Base-by-base conservation (phyloP, 2,888 invertebrate genomes). In the Cryptus armator region DNA sequence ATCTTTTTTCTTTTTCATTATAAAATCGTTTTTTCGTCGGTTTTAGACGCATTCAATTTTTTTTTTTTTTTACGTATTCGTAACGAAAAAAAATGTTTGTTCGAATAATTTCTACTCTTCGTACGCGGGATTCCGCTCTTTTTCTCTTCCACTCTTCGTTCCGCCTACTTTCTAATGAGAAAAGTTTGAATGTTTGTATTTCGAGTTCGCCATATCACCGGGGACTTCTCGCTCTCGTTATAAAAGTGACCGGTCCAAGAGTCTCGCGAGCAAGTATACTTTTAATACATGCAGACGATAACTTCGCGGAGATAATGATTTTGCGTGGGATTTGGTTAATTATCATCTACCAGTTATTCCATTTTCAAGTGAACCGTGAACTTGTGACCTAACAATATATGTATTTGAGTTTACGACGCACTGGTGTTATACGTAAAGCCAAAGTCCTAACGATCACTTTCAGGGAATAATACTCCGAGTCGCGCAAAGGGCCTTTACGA, bases 171-270 rank as follows among this genome's bases (percentile, higher is more conserved):
- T 59, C 59, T 59, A 59, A 59, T 59, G 59, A 59, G 59, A 59
- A 59, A 59, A 59, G 59, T 59, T 59, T 59, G 32, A 59, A 59
- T 32, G 59, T 59, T 59, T 29, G 59, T 32, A 32, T 59, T 14
- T 14, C 29, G 59, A 59, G 32, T 29, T 29, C 59, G 59, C 29
- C 29, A 9, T 37, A 32, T 59, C 59, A 29, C 14, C 29, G 29
- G 24, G 59, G 59, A 29, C 14, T 59, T n/a, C 59, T 32, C 59
- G 5, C 29, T 32, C 59, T 12, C 14, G 24, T 59, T 59, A 32
- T 29, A 10, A 37, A 37, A 59, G 29, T 59, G 59, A 59, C 32
- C 59, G 29, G 14, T 59, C 59, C 29, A n/a, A 59, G 59, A 59
- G 32, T 14, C 24, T 32, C 59, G 48, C 1, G 59, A 1, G 59